These are phyloP conservation scores for Strigamia maritima DNA, from an alignment of 2,888 invertebrate genomes.

Conservation along the genomic window DNA sequence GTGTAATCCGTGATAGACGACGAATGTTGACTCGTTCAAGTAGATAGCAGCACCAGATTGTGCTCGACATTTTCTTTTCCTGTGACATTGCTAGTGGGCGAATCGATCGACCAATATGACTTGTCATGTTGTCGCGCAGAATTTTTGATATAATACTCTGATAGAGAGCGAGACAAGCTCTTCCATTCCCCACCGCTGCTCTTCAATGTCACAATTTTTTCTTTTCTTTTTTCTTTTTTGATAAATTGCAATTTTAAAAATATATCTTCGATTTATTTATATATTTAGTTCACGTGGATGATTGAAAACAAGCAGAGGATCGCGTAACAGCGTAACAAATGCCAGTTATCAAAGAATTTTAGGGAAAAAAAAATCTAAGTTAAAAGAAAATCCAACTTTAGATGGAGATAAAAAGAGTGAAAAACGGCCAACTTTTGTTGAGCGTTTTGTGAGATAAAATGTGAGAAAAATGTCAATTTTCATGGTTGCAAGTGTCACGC, in stretches of 20 bases:
- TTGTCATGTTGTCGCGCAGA: conserved; percentile 15
- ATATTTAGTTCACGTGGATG: background rate
- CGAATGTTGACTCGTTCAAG: conserved; percentile 16
- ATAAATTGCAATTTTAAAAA: background rate
- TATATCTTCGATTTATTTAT: background rate
- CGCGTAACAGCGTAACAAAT: no score
- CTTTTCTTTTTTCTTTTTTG: background rate
- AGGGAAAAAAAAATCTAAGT: no score
- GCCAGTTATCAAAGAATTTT: no score
- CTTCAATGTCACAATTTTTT: background rate
- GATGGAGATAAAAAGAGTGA: background rate
- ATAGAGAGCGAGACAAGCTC: conserved; percentile 11
- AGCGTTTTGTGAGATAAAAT: background rate
- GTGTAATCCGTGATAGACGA: background rate
- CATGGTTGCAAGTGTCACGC: conserved; percentile 7
- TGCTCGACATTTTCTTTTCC: conserved; percentile 16
- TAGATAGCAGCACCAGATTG: conserved; percentile 7
- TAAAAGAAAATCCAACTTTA: background rate
- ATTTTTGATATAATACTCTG: conserved; percentile 19
- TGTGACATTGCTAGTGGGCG: conserved; percentile 16
- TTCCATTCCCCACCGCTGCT: background rate
- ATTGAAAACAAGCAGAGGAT: background rate
- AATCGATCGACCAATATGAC: conserved; percentile 23
- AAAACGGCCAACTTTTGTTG: background rate
- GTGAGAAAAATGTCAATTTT: conserved; percentile 15